Evolutionary conservation across 2,888 invertebrate species (phyloP).

Genomic region (Bugulina stolonifera): DNA sequence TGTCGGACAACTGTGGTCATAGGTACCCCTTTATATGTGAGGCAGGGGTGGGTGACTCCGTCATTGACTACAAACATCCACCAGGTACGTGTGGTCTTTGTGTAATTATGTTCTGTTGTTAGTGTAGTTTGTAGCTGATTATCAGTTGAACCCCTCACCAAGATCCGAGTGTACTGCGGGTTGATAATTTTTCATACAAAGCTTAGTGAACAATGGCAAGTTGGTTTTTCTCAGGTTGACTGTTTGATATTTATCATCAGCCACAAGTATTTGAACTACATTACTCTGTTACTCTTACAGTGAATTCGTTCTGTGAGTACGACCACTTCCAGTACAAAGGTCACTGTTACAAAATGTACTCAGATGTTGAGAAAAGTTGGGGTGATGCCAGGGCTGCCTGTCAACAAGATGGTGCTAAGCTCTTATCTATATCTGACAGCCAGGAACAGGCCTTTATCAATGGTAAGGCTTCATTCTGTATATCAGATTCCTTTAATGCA

Average conservation of each 20-base stretch:
- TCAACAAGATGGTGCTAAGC: not conserved
- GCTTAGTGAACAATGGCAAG: no score
- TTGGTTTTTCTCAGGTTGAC: no score
- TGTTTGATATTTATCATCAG: no score
- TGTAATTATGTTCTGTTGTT: no score
- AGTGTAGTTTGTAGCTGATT: no score
- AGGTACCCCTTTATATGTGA: slow-evolving; percentile 6
- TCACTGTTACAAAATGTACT: slow-evolving; percentile 15
- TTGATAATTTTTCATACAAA: no score
- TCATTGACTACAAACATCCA: slow-evolving; percentile 15
- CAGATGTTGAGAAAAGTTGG: not conserved
- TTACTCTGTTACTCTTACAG: no score
- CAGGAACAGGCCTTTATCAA: slow-evolving; percentile 24
- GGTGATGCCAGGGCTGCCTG: not conserved
- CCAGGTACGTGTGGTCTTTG: not conserved
- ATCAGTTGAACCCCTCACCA: no score
- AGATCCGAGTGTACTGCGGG: no score
- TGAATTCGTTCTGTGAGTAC: slow-evolving; percentile 13
- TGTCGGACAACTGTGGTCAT: slow-evolving; percentile 5
- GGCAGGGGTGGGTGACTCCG: not conserved
- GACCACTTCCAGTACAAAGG: slow-evolving; percentile 19
- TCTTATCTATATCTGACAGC: not conserved
- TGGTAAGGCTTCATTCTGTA: no score
- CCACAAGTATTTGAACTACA: no score
- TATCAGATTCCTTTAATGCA: no score